Base-by-base conservation (phyloP, 2,113 vertebrate genomes). In the Peucedramus taeniatus region DNA sequence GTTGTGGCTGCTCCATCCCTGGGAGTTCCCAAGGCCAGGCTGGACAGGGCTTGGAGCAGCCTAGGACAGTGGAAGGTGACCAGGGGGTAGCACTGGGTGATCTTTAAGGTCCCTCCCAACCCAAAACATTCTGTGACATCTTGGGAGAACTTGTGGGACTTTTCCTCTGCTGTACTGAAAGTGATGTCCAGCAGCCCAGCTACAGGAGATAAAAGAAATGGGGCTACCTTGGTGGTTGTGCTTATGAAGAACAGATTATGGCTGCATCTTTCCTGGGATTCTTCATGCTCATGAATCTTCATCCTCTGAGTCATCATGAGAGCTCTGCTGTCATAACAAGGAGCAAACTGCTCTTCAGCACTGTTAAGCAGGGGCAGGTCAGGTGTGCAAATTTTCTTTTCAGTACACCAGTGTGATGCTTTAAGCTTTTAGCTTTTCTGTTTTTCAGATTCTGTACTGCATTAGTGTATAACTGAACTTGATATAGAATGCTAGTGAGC, bases 11-110 rank as follows among this genome's bases (percentile, higher is more conserved):
- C 50, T 22, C 50, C 76, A 42, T 50, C 59, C 68, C 3, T 75
- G 53, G 33, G 0, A 51, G 15, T 59, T 7, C 0, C 37, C 60
- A 51, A 39, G 27, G 37, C 51, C 51, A 51, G 51, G 44, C 0
- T 82, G 53, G n/a, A 47, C 2, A 3, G 50, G 50, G 35, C 9
- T 53, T 3, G 64, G 69, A 59, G 19, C 44, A 82, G 0, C 28
- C 53, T 82, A 28, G 68, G 39, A 16, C 1, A 20, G 68, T 24
- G 60, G 68, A 0, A 81, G 44, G 8, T 17, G 68, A n/a, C 60
- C 24, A 40, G 37, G 51, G 31, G 27, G 11, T 22, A 23, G 37
- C 0, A 33, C 0, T 0, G 1, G 68, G 24, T 33, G 60, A 3
- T 10, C 21, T 53, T 56, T 66, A 28, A n/a, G 12, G 27, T 51